phyloP scores from a whole-genome alignment of 2,113 vertebrate genomes.

The Salvelinus sp. region DNA sequence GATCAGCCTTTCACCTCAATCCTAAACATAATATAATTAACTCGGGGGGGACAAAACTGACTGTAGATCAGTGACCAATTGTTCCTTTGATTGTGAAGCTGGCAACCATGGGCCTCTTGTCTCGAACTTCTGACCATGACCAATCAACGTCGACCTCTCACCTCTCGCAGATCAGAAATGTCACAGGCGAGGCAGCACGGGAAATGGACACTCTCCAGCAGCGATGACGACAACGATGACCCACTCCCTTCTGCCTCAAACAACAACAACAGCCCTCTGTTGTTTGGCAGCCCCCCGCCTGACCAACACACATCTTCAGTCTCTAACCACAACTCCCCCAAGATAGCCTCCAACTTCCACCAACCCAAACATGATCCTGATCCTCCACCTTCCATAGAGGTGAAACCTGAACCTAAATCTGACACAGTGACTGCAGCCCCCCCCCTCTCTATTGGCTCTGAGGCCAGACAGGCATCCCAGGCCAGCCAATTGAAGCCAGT shows the following conservation, averaged over 20 bases:
- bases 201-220: conserved; percentile 91
- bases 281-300: neutral
- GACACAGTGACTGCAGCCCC: neutral
- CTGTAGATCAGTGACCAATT: neutral
- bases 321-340: conserved; percentile 12
- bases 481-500: conserved; percentile 75
- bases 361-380: conserved; percentile 21
- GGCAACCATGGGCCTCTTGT: neutral
- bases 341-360: conserved; percentile 8
- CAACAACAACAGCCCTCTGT: conserved; percentile 21
- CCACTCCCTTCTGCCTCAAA: conserved; percentile 51
- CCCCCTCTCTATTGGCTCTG: conserved; percentile 70
- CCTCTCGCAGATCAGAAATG: conserved; percentile 59
- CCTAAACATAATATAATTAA: no score
- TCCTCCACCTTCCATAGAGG: conserved; percentile 4
- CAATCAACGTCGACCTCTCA: conserved; percentile 5
- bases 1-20: neutral
- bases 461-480: conserved; percentile 78
- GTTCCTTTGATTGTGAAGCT: neutral
- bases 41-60: no score
- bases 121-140: neutral
- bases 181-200: conserved; percentile 85
- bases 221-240: conserved; percentile 85
- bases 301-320: neutral
- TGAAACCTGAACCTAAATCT: conserved; percentile 48